phyloP scores from a whole-genome alignment of 2,888 invertebrate species.

The Microlaimidae sp. region DNA sequence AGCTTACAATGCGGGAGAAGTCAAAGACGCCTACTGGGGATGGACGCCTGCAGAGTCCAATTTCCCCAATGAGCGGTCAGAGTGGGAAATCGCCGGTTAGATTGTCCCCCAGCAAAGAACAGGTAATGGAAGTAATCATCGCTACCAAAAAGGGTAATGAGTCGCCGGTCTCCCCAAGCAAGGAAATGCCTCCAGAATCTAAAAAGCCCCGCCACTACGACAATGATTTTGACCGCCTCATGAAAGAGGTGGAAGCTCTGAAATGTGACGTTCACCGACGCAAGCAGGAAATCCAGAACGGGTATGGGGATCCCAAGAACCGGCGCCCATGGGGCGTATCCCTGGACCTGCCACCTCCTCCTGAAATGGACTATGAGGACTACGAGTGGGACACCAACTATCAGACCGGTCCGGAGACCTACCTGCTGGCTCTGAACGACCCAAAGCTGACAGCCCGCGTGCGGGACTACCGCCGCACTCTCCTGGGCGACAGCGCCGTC shows the following conservation, averaged over 20 bases:
- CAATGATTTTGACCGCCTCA: too few species aligned
- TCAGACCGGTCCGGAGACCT: conserved; percentile 90
- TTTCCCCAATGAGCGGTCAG: not conserved
- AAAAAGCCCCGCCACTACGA: too few species aligned
- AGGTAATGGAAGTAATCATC: conserved; percentile 31
- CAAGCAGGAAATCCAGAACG: not conserved
- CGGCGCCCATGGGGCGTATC: too few species aligned
- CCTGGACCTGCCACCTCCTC: conserved; percentile 9
- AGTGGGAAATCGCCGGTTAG: conserved; percentile 23
- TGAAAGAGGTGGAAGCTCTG: conserved; percentile 21
- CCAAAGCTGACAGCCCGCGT: conserved; percentile 64
- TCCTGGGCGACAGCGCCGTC: conserved; percentile 29
- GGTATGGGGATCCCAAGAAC: too few species aligned
- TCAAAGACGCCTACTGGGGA: not conserved
- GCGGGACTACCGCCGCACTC: conserved; percentile 25
- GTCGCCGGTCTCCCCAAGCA: too few species aligned
- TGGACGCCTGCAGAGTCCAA: not conserved
- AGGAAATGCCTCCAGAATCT: too few species aligned
- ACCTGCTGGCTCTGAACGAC: conserved; percentile 76
- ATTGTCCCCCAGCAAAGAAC: conserved; percentile 27
- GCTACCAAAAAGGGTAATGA: conserved; percentile 10
- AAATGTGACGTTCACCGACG: conserved; percentile 15
- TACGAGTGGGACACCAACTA: conserved; percentile 50
- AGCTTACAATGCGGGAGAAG: too few species aligned
- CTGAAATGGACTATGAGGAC: conserved; percentile 23